A percentile compares a stretch with the other conserved stretches of the same genome.
phyloP scores from a whole-genome alignment of 92 coral and sea anemone genomes.

The Palythoa caribaeorum region DNA sequence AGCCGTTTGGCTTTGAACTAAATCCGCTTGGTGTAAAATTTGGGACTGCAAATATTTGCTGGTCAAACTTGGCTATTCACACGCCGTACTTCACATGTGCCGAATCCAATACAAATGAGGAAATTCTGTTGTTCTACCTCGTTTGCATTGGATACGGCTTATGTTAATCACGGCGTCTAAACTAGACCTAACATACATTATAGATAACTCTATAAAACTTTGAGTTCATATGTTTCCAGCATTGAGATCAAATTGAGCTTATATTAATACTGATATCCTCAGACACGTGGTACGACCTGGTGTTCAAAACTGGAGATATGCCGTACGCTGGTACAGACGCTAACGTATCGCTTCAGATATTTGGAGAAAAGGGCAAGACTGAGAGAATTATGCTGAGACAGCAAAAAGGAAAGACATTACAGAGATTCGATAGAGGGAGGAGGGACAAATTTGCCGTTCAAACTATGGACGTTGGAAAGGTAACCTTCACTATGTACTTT shows the following conservation, averaged over 20 bases:
- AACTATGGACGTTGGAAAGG: constrained; percentile 97
- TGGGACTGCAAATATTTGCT: no score
- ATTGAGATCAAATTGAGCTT: neutral
- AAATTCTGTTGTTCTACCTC: no score
- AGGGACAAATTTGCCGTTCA: constrained; percentile 94
- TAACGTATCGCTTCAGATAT: constrained; percentile 90
- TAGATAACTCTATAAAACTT: no score
- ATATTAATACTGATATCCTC: neutral
- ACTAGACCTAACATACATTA: no score
- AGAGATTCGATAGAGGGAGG: constrained; percentile 92
- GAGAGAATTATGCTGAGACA: constrained; percentile 96
- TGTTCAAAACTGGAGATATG: constrained; percentile 93
- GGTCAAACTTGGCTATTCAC: no score
- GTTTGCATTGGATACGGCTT: no score
- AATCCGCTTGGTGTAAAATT: no score
- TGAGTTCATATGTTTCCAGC: neutral
- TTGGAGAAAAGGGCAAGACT: constrained; percentile 92
- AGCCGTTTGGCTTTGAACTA: no score
- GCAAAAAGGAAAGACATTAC: constrained; percentile 80
- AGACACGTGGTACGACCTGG: constrained; percentile 89
- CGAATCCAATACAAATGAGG: no score
- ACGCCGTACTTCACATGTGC: no score
- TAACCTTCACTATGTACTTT: constrained; percentile 14
- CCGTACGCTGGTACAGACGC: constrained; percentile 98
- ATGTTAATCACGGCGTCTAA: no score